These are phyloP conservation scores for Alosa alosa DNA, from an alignment of 2,113 vertebrate genomes.

Conservation along the genomic window DNA sequence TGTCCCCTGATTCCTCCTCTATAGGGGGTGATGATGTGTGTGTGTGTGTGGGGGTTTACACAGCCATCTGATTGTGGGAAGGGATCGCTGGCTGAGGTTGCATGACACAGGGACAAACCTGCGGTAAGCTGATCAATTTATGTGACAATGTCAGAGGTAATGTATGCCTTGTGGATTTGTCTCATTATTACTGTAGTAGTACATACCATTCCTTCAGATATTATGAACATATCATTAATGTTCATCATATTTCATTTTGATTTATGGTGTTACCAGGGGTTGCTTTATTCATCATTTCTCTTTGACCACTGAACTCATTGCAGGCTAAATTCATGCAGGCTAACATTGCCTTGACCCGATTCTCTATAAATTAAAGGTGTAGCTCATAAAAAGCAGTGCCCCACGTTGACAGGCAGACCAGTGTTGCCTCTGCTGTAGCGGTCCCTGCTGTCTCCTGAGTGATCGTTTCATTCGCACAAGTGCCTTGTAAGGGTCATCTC, in stretches of 20 bases:
- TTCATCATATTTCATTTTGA: background rate
- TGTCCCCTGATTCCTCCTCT: slow-evolving; percentile 64
- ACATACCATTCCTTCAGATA: background rate
- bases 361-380: background rate
- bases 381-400: background rate
- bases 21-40: background rate
- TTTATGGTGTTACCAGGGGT: background rate
- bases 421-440: background rate
- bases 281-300: background rate
- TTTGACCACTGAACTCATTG: background rate
- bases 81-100: background rate
- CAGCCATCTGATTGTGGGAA: background rate
- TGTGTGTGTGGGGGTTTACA: no score
- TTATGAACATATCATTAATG: background rate
- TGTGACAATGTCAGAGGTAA: background rate
- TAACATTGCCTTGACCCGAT: background rate
- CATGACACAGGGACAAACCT: background rate
- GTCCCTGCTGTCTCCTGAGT: background rate
- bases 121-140: background rate
- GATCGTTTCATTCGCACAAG: slow-evolving; percentile 3
- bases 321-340: background rate
- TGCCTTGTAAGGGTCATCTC: slow-evolving; percentile 5
- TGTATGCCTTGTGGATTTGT: background rate
- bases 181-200: background rate
- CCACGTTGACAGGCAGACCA: background rate